Percentiles rank a stretch among this genome's conserved stretches.
Conservation (phyloP, 2,113 vertebrate genomes). For the Edolisoma coerulescens region DNA sequence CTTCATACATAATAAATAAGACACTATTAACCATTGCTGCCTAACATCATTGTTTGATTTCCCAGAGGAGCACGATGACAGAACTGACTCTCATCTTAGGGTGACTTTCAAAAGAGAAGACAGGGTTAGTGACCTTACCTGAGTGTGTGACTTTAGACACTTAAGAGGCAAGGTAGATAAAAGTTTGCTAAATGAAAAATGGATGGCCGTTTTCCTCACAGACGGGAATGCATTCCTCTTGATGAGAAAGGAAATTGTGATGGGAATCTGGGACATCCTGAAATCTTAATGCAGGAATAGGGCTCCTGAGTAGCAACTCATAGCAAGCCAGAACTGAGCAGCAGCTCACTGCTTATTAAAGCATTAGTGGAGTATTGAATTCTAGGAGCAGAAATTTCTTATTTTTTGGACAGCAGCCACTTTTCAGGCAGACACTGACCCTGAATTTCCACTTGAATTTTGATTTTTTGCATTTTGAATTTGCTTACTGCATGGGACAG, state of each 20-base stretch:
- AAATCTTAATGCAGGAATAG: conserved; percentile 10
- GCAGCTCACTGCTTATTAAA: neutral
- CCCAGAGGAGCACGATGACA: neutral
- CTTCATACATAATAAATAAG: conserved; percentile 34
- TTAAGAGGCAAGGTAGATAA: conserved; percentile 11
- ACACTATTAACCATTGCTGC: neutral
- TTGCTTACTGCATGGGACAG: neutral
- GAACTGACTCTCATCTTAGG: neutral
- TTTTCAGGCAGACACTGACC: neutral
- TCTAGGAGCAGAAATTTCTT: neutral
- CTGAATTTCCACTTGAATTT: neutral
- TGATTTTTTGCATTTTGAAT: conserved; percentile 16
- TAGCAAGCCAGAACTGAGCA: neutral
- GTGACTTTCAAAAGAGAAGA: neutral
- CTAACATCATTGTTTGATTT: neutral
- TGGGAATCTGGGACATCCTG: conserved; percentile 46
- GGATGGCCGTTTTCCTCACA: conserved; percentile 6
- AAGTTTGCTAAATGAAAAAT: conserved; percentile 34
- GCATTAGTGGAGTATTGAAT: neutral
- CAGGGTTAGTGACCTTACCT: neutral
- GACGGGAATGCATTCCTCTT: neutral
- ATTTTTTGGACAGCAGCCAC: neutral
- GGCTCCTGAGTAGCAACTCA: neutral
- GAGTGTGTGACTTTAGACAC: neutral
- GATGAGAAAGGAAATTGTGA: conserved; percentile 40